Conservation (phyloP, 2,888 invertebrate genomes). For the Monopis laevigella region DNA sequence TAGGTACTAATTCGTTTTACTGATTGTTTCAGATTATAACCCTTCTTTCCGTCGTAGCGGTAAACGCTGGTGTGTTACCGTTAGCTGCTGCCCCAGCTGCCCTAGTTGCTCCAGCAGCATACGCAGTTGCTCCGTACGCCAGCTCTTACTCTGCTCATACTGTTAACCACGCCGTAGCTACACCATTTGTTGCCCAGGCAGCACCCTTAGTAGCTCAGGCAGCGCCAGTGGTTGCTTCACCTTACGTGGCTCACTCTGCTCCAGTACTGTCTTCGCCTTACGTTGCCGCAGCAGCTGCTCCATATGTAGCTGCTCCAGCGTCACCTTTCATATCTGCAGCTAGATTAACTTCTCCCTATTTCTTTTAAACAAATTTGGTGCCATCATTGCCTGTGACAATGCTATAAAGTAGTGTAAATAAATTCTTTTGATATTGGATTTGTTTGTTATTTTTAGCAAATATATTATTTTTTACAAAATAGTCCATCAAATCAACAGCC, state of each 20-base stretch:
- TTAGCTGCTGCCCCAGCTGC: conserved; percentile 66
- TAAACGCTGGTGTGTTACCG: conserved; percentile 41
- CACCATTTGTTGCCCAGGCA: conserved; percentile 62
- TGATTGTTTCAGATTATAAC: too few relatives aligned
- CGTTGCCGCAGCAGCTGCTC: conserved; percentile 24
- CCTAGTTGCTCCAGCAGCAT: conserved; percentile 68
- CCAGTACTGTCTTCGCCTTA: too few relatives aligned
- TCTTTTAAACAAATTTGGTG: conserved; percentile 54
- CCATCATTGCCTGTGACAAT: conserved; percentile 56
- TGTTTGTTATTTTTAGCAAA: conserved; percentile 11
- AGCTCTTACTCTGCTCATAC: conserved; percentile 79
- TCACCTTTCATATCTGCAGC: conserved; percentile 23
- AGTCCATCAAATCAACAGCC: too few relatives aligned
- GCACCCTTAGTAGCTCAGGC: conserved; percentile 33
- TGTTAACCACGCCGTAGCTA: conserved; percentile 78
- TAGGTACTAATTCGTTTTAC: too few relatives aligned
- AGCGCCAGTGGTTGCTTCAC: conserved; percentile 20
- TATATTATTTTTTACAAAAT: conserved; percentile 24
- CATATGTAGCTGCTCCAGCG: conserved; percentile 14
- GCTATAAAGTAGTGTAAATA: conserved; percentile 30
- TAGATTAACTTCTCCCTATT: conserved; percentile 43
- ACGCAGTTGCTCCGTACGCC: conserved; percentile 76
- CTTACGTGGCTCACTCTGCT: conserved; percentile 25
- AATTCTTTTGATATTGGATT: conserved; percentile 22
- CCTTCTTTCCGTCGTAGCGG: conserved; percentile 40